Conservation (phyloP, 1,140 invertebrate genomes). For the Scaptomyza hsui region DNA sequence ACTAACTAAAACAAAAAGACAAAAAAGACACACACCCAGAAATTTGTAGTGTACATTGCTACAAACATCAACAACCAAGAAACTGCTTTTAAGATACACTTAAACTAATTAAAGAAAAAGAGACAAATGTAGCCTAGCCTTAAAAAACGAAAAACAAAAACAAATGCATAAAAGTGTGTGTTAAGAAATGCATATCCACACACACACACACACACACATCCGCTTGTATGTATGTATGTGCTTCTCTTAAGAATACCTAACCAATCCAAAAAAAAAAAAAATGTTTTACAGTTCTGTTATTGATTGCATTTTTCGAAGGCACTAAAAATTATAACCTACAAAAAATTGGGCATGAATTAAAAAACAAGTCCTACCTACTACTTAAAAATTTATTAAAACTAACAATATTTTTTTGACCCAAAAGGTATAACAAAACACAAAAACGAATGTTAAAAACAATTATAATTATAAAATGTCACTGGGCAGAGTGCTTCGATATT, state of each 20-base stretch:
- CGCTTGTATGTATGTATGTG: constrained; percentile 24
- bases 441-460: constrained; percentile 44
- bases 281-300: constrained; percentile 53
- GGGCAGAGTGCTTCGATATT: constrained; percentile 74
- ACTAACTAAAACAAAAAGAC: constrained; percentile 49
- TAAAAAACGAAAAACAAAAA: not conserved
- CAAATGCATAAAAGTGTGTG: constrained; percentile 7
- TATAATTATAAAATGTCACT: constrained; percentile 40
- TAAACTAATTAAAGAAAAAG: constrained; percentile 14
- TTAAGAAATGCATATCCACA: not conserved
- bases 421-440: constrained; percentile 54
- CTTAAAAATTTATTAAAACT: constrained; percentile 11
- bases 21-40: constrained; percentile 17
- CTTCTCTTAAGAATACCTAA: constrained; percentile 54
- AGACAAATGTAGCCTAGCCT: constrained; percentile 51
- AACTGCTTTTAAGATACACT: constrained; percentile 25
- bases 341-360: constrained; percentile 17
- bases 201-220: no score
- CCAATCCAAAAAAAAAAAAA: constrained; percentile 35
- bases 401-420: constrained; percentile 56
- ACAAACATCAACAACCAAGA: no score
- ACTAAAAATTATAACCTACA: constrained; percentile 46
- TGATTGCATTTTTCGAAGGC: constrained; percentile 53
- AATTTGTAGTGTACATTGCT: constrained; percentile 16
- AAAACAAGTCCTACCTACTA: constrained; percentile 41